A percentile compares a stretch with the other conserved stretches of the same genome.
These are phyloP conservation scores for Lepidothrix coronata DNA, from an alignment of 2,113 vertebrate genomes.

Conservation along the genomic window DNA sequence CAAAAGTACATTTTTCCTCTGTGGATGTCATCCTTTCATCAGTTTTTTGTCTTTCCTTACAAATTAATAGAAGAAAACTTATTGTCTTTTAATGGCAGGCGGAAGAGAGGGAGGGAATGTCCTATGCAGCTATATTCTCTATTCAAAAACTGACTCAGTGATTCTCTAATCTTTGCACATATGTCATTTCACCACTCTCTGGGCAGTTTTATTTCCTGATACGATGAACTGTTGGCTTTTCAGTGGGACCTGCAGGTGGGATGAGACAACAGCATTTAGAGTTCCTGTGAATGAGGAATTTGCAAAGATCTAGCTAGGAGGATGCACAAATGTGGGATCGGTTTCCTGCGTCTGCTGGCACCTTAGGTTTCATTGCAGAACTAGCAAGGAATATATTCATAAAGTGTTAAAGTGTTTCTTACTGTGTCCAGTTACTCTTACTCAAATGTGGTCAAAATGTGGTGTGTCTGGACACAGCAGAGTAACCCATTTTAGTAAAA, in stretches of 20 bases:
- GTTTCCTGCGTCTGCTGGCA: background rate
- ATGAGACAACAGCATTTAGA: background rate
- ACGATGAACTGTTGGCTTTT: background rate
- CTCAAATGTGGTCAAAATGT: background rate
- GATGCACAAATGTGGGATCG: fast-evolving
- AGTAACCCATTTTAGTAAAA: background rate
- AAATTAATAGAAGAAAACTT: background rate
- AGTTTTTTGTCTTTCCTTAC: background rate
- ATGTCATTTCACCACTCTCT: background rate
- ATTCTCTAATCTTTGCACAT: background rate
- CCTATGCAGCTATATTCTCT: background rate
- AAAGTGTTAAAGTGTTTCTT: background rate
- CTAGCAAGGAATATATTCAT: background rate
- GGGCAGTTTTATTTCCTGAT: background rate
- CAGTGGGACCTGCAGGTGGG: background rate
- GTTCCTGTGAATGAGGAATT: background rate
- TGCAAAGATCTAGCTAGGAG: background rate
- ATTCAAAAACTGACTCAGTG: background rate
- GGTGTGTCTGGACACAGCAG: background rate
- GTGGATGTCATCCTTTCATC: background rate
- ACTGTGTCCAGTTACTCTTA: background rate
- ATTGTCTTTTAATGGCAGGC: background rate
- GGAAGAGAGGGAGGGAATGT: background rate
- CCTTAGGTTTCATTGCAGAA: background rate
- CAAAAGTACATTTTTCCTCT: background rate